Evolutionary conservation across 2,797 vertebrate species (phyloP).

Genomic region (Agapornis canus): DNA sequence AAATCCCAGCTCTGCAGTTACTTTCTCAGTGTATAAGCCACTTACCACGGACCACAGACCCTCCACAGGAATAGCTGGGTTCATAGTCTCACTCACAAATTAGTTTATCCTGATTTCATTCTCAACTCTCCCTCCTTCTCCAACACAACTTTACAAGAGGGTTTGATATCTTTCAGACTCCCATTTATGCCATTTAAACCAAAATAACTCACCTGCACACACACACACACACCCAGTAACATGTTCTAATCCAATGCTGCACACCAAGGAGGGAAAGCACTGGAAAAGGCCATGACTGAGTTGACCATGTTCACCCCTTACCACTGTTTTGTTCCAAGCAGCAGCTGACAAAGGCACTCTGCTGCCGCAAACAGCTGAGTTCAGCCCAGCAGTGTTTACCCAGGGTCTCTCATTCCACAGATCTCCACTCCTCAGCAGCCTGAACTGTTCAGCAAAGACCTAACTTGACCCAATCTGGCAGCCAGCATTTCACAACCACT

Average conservation of each 20-base stretch:
- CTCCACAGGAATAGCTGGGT: not conserved
- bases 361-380: not conserved
- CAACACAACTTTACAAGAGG: not conserved
- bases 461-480: constrained; percentile 63
- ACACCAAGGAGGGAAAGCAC: not conserved
- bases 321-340: not conserved
- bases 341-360: not conserved
- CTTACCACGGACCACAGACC: not conserved
- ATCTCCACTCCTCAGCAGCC: constrained; percentile 26
- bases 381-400: constrained; percentile 4
- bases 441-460: constrained; percentile 50
- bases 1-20: not conserved
- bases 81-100: not conserved
- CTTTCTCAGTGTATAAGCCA: not conserved
- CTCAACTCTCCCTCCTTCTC: not conserved
- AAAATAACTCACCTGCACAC: not conserved
- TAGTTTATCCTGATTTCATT: not conserved
- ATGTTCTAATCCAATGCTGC: accelerated
- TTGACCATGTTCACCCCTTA: not conserved
- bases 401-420: not conserved
- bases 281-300: not conserved
- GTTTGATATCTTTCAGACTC: not conserved
- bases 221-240: not conserved
- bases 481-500: constrained; percentile 62
- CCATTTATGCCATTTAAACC: not conserved